phyloP scores from a whole-genome alignment of 2,888 invertebrate species.

The Platerodrilus igneus region DNA sequence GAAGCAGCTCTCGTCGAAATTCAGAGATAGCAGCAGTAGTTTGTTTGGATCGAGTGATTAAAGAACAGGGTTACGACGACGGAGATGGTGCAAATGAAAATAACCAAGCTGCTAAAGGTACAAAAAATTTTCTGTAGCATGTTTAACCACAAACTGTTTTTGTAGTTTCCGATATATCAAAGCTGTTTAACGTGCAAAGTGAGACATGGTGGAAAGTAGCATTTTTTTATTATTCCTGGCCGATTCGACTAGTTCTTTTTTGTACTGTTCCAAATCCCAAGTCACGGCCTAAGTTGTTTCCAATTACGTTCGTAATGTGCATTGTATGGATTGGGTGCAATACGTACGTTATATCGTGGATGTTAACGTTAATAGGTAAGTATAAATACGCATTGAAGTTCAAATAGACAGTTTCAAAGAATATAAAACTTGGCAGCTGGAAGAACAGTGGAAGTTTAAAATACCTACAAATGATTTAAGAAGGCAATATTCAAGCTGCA shows the following conservation, averaged over 20 bases:
- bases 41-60: too few relatives aligned
- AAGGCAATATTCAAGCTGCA: too few relatives aligned
- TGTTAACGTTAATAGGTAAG: slow-evolving; percentile 80
- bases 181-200: slow-evolving; percentile 31
- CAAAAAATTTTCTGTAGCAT: neutral
- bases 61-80: too few relatives aligned
- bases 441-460: too few relatives aligned
- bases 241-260: slow-evolving; percentile 61
- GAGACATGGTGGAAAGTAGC: slow-evolving; percentile 41
- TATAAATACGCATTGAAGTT: too few relatives aligned
- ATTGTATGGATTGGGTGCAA: slow-evolving; percentile 79
- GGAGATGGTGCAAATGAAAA: too few relatives aligned
- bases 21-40: too few relatives aligned
- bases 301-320: slow-evolving; percentile 81
- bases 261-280: slow-evolving; percentile 69
- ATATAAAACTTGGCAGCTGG: too few relatives aligned
- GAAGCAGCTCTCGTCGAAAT: too few relatives aligned
- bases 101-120: neutral
- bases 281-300: slow-evolving; percentile 59
- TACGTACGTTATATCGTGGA: slow-evolving; percentile 88
- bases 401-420: too few relatives aligned
- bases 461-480: too few relatives aligned
- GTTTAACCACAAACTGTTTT: neutral
- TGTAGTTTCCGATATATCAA: neutral
- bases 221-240: slow-evolving; percentile 70